Evolutionary conservation across 2,888 invertebrate species (phyloP).

Genomic region (Pristionchus exspectatus): DNA sequence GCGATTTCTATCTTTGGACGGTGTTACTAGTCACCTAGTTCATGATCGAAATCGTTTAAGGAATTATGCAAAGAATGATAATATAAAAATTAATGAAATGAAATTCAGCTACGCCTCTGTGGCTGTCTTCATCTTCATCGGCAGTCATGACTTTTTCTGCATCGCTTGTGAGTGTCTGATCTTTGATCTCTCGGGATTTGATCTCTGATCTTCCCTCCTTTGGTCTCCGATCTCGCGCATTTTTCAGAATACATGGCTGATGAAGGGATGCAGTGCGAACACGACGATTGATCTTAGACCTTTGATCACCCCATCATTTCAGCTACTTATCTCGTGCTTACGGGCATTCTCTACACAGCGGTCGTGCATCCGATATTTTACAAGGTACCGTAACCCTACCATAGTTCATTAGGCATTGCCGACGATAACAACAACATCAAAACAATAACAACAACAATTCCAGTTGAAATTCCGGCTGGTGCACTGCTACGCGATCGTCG

Average conservation of each 20-base stretch:
- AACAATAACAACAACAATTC: background rate
- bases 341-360: slow-evolving; percentile 72
- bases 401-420: too few relatives aligned
- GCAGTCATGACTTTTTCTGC: slow-evolving; percentile 69
- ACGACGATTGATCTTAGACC: background rate
- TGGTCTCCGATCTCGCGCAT: too few relatives aligned
- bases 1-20: too few relatives aligned
- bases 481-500: slow-evolving; percentile 67
- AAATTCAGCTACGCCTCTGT: slow-evolving; percentile 67
- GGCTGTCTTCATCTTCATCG: slow-evolving; percentile 73
- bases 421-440: background rate
- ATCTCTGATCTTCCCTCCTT: background rate
- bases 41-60: background rate
- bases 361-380: slow-evolving; percentile 74
- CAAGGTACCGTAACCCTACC: too few relatives aligned
- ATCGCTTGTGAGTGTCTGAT: slow-evolving; percentile 64
- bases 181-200: background rate
- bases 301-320: background rate
- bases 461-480: slow-evolving; percentile 59
- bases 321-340: slow-evolving; percentile 73
- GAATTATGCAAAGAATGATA: background rate
- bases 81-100: background rate
- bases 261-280: background rate
- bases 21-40: too few relatives aligned
- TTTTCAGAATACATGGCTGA: too few relatives aligned